Base-by-base conservation (phyloP, 2,113 vertebrate genomes). In the Chaetodon trifascialis region DNA sequence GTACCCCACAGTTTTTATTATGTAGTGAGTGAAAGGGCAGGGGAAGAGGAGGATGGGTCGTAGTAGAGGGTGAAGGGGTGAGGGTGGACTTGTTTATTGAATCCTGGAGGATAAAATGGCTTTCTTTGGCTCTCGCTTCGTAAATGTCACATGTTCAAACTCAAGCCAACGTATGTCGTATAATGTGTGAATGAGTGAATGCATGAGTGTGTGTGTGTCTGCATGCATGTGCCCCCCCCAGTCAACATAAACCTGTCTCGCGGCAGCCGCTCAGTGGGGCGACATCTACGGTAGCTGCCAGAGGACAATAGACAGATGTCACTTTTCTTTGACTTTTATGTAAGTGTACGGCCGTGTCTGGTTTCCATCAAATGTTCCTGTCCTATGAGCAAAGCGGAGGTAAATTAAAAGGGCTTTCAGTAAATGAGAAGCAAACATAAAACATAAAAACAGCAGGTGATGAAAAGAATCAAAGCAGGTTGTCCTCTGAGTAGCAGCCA, bases 131-230 rank as follows among this genome's bases (percentile, higher is more conserved):
- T 94, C 79, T 90, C 88, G 84, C 91, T 93, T 94, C 84, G 11
- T 95, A 94, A 95, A 94, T 94, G 93, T 94, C 92, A 92, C 86
- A 78, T 71, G 7, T 76, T 86, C 60, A 72, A 78, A 65, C 86
- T 83, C 66, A 17, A 46, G 73, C 73, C 74, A 30, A 77, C 10
- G 6, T 21, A 65, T 83, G 42, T 71, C 14, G 36, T 63, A 46
- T 72, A 55, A 54, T 67, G 75, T 54, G 69, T 71, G 58, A 55
- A 44, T 80, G 82, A 65, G 79, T 64, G 80, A 80, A 71, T 82
- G 74, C 84, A 72, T 85, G 74, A 4, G 58, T 60, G 74, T 73
- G 70, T 63, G 80, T 73, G 21, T 75, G 49, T 38, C 11, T 68
- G 54, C 34, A 17, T 69, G 58, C 55, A 38, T 63, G 47, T 66